phyloP scores from a whole-genome alignment of 1,140 invertebrate genomes.

The Sarcophaga peregrina region DNA sequence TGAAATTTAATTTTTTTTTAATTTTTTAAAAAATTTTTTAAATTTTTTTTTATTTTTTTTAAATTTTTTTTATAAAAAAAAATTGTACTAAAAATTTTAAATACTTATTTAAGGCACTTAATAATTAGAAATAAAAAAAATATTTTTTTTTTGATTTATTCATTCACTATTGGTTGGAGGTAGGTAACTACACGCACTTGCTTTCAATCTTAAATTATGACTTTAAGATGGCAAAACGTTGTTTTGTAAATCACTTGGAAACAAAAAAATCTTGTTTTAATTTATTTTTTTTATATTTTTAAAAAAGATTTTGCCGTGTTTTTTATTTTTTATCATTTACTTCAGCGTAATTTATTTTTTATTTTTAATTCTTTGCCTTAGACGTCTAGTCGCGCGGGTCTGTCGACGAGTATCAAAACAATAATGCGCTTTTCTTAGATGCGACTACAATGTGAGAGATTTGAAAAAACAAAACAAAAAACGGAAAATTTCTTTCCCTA shows the following conservation, averaged over 20 bases:
- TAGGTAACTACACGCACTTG: neutral
- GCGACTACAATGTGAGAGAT: neutral
- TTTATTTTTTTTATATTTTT: too few relatives aligned
- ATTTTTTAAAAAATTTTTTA: constrained; percentile 7
- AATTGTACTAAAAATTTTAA: neutral
- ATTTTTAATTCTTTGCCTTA: constrained; percentile 15
- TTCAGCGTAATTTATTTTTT: neutral
- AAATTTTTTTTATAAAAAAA: neutral
- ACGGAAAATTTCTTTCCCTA: neutral
- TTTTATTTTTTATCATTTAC: constrained; percentile 22
- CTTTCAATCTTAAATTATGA: neutral
- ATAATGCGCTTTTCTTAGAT: neutral
- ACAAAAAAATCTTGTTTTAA: neutral
- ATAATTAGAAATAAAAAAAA: neutral
- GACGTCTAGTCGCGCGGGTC: constrained; percentile 20
- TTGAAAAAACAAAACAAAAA: neutral
- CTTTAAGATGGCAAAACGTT: constrained; percentile 4
- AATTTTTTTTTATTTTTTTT: constrained; percentile 6
- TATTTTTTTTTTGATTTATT: neutral
- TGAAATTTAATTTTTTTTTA: neutral
- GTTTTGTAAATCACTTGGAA: too few relatives aligned
- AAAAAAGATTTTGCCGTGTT: neutral
- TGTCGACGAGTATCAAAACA: neutral
- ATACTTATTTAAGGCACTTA: neutral
- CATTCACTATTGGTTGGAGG: neutral